A percentile compares a stretch with the other conserved stretches of the same genome.
phyloP scores from a whole-genome alignment of 2,888 invertebrate genomes.

The Euzophera pinguis region DNA sequence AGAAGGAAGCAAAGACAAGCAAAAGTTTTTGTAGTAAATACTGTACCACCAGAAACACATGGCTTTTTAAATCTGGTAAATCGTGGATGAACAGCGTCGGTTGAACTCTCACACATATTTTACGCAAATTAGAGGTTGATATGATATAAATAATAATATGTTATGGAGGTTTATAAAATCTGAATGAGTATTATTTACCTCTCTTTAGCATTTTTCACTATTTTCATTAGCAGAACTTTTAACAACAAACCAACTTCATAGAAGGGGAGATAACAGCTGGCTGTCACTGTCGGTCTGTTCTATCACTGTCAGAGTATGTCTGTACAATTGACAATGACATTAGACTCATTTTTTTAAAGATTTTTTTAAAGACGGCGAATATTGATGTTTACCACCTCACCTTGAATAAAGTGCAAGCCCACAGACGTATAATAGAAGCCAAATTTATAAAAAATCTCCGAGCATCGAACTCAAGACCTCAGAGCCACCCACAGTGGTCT shows the following conservation, averaged over 20 bases:
- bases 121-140: not conserved
- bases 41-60: conserved; percentile 48
- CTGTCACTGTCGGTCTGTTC: no score
- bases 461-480: no score
- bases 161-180: not conserved
- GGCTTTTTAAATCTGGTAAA: conserved; percentile 42
- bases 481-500: no score
- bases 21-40: conserved; percentile 28
- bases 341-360: no score
- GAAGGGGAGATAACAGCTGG: no score
- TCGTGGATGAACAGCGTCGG: conserved; percentile 61
- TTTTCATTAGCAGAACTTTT: not conserved
- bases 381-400: no score
- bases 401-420: no score
- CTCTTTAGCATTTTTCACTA: conserved; percentile 42
- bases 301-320: no score
- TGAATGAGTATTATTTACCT: conserved; percentile 43
- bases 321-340: no score
- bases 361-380: no score
- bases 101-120: conserved; percentile 37
- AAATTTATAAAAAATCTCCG: no score
- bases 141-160: not conserved
- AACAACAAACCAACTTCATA: not conserved
- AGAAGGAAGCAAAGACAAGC: not conserved
- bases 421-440: no score